Percentiles rank a stretch among this genome's conserved stretches.
These are phyloP conservation scores for Hippocampus zosterae DNA, from an alignment of 2,113 vertebrate genomes.

Conservation along the genomic window DNA sequence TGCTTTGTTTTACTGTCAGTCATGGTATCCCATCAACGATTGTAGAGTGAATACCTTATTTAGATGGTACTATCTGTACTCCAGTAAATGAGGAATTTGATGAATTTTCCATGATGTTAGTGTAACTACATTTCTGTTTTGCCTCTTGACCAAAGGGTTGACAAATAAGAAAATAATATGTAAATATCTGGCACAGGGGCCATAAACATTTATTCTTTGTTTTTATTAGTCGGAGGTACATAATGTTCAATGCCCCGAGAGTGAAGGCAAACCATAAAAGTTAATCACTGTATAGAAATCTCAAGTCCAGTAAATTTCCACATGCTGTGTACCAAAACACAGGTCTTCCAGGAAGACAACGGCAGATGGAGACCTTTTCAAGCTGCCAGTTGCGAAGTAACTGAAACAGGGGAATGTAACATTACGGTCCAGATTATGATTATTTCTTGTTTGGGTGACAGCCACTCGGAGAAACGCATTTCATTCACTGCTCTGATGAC, in stretches of 20 bases:
- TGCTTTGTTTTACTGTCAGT: not conserved
- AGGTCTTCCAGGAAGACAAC: constrained; percentile 53
- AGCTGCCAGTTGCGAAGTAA: constrained; percentile 9
- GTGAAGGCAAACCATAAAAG: constrained; percentile 78
- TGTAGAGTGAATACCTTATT: not conserved
- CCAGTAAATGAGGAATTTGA: constrained; percentile 45
- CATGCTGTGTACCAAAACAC: constrained; percentile 64
- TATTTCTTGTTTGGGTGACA: not conserved
- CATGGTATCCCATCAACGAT: not conserved
- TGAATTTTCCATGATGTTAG: constrained; percentile 71
- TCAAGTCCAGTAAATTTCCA: constrained; percentile 81
- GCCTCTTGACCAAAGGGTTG: constrained; percentile 66
- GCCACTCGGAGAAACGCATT: constrained; percentile 48
- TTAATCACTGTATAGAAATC: constrained; percentile 80
- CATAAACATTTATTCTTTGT: constrained; percentile 80
- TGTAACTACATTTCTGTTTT: constrained; percentile 66
- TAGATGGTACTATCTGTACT: not conserved
- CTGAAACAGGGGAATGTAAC: constrained; percentile 14
- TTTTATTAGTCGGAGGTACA: constrained; percentile 76
- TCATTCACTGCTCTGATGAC: constrained; percentile 47
- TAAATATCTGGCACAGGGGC: constrained; percentile 65
- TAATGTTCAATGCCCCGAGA: constrained; percentile 73
- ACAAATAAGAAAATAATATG: constrained; percentile 75
- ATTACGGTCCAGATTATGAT: not conserved
- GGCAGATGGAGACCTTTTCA: constrained; percentile 48